A percentile compares a stretch with the other conserved stretches of the same genome.
Conservation (phyloP, 2,888 invertebrate species). For the Cinara cedri region DNA sequence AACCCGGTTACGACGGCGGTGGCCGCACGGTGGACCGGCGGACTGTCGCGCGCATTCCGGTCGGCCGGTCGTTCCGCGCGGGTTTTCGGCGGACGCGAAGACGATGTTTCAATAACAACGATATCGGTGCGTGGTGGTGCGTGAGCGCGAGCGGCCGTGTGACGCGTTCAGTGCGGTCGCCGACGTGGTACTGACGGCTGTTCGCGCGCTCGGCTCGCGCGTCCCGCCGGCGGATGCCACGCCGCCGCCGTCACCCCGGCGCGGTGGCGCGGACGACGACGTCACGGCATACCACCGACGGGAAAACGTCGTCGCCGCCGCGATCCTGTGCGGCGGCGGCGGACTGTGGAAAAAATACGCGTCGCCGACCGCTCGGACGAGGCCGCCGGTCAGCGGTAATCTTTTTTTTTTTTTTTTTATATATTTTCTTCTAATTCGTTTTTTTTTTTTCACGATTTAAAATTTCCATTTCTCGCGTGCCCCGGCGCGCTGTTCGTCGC, state of each 20-base stretch:
- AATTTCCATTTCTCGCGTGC: no score
- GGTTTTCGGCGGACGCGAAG: no score
- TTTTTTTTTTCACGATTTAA: no score
- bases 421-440: no score
- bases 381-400: neutral
- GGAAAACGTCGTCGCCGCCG: constrained; percentile 22
- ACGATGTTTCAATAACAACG: no score
- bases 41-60: no score
- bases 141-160: neutral
- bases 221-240: neutral
- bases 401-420: no score
- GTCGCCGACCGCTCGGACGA: constrained; percentile 1
- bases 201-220: no score
- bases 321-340: neutral
- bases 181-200: constrained; percentile 41
- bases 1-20: no score
- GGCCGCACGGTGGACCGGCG: no score
- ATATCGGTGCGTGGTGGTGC: neutral
- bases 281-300: neutral
- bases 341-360: neutral
- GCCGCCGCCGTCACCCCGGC: neutral
- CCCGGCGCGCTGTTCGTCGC: no score
- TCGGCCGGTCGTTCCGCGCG: no score
- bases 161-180: constrained; percentile 9
- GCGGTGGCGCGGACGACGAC: neutral